Evolutionary conservation across 2,888 invertebrate genomes (phyloP).

Genomic region (Aquatica leii): DNA sequence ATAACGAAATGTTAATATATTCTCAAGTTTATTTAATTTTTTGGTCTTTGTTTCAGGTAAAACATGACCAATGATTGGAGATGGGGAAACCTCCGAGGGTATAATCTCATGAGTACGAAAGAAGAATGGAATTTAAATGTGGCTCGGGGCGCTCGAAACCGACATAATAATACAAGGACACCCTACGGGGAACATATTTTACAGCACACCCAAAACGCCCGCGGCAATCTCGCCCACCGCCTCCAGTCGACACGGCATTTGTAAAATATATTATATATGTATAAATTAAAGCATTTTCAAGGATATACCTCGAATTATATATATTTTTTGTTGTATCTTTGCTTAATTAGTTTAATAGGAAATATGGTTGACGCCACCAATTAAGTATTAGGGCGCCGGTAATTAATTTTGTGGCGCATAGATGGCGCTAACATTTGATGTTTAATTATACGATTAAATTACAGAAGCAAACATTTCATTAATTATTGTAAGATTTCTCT

Average conservation of each 20-base stretch:
- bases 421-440: no score
- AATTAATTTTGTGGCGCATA: no score
- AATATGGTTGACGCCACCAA: no score
- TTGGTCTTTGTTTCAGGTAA: conserved; percentile 32
- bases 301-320: conserved; percentile 25
- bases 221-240: conserved; percentile 56
- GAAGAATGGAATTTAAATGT: conserved; percentile 55
- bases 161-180: conserved; percentile 56
- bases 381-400: no score
- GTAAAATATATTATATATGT: conserved; percentile 58
- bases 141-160: conserved; percentile 50
- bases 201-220: conserved; percentile 55
- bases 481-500: no score
- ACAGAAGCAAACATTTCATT: no score
- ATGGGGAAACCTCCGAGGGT: conserved; percentile 44
- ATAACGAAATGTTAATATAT: conserved; percentile 15
- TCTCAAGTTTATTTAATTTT: conserved; percentile 19
- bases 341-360: conserved; percentile 8
- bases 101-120: conserved; percentile 46
- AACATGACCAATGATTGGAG: conserved; percentile 22
- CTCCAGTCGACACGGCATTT: conserved; percentile 57
- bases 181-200: conserved; percentile 57
- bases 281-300: conserved; percentile 48
- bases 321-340: conserved; percentile 14
- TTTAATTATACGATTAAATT: no score